A percentile compares a stretch with the other conserved stretches of the same genome.
Conservation (phyloP, 2,113 vertebrate species). For the Benitochromis conjunctus region DNA sequence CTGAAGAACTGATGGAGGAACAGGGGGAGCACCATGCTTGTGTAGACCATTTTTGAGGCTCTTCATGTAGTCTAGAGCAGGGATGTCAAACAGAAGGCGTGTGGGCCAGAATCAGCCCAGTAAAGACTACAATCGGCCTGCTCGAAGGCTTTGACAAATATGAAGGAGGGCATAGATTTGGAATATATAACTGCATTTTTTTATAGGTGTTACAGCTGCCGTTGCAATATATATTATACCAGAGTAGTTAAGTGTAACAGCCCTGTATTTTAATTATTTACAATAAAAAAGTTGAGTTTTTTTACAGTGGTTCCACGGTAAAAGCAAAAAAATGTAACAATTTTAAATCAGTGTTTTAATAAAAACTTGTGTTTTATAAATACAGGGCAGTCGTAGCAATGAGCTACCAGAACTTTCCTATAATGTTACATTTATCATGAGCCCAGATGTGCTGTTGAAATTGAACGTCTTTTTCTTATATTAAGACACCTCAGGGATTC, state of each 20-base stretch:
- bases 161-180: rapidly evolving
- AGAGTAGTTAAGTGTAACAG: background rate
- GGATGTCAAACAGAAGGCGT: background rate
- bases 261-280: background rate
- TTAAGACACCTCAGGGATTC: background rate
- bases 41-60: background rate
- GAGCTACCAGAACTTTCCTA: background rate
- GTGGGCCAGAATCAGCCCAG: background rate
- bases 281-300: rapidly evolving
- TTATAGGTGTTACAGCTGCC: background rate
- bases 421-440: background rate
- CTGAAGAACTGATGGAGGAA: background rate
- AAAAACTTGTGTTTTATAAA: background rate
- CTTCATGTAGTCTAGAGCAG: background rate
- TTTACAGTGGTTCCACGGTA: rapidly evolving
- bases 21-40: background rate
- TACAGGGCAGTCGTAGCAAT: background rate
- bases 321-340: background rate
- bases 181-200: background rate
- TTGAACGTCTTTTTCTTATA: background rate
- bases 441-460: background rate
- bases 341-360: background rate
- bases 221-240: rapidly evolving
- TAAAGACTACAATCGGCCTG: background rate
- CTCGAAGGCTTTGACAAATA: background rate